Percentiles rank a stretch among this genome's conserved stretches.
Conservation (phyloP, 2,797 vertebrate species). For the Lycodopsis pacificus region DNA sequence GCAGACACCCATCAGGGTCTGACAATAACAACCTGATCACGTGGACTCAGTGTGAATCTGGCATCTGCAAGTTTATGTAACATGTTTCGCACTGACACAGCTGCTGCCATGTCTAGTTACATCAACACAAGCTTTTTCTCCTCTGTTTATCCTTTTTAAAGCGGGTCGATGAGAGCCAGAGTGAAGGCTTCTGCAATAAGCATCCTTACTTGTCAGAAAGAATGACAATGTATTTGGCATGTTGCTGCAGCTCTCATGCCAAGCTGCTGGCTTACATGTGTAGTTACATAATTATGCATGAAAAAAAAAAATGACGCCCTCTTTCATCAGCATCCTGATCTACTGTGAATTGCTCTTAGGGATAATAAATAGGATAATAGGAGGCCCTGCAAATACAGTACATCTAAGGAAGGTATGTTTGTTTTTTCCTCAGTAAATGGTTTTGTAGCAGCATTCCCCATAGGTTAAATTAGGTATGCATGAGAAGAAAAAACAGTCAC, state of each 20-base stretch:
- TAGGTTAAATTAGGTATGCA: constrained; percentile 74
- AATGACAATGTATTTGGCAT: constrained; percentile 25
- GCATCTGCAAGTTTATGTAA: constrained; percentile 82
- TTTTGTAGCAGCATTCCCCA: constrained; percentile 39
- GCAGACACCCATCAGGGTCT: constrained; percentile 11
- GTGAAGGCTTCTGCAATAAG: constrained; percentile 6
- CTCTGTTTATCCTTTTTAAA: constrained; percentile 54
- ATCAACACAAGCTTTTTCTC: constrained; percentile 40
- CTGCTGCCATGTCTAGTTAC: constrained; percentile 51
- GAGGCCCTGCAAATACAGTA: neutral
- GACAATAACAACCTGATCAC: constrained; percentile 83
- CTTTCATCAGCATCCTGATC: constrained; percentile 38
- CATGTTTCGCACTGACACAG: constrained; percentile 49
- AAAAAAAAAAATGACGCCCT: constrained; percentile 18
- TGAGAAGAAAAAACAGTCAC: constrained; percentile 73
- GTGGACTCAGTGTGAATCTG: constrained; percentile 67
- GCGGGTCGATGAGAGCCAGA: constrained; percentile 10
- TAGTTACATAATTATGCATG: constrained; percentile 71
- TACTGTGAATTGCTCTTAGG: neutral
- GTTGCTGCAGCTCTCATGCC: constrained; percentile 44
- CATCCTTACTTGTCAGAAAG: constrained; percentile 24
- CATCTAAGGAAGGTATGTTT: neutral
- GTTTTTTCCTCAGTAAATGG: constrained; percentile 10
- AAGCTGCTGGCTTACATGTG: constrained; percentile 31
- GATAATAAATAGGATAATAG: neutral